Evolutionary conservation across 2,113 vertebrate species (phyloP), one percentile per base, ranked within the genome.

Genomic region (Upupa epops): DNA sequence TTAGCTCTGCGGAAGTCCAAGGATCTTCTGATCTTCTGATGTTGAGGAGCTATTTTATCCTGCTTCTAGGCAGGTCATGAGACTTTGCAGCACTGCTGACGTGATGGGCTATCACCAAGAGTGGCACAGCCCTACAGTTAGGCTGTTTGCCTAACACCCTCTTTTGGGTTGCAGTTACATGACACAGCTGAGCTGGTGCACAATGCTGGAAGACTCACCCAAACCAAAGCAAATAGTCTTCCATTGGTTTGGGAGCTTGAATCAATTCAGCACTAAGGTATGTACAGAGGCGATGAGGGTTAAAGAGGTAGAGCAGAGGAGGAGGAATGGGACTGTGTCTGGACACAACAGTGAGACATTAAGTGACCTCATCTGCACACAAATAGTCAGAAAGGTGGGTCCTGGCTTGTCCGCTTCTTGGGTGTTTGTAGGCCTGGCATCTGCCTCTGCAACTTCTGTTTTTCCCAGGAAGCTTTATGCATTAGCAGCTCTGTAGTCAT

Each of bases 31-130:
- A 68, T 51, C 37, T 79, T 29, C 55, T 69, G 59, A n/a, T 83
- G 37, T 12, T 72, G 8, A 5, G n/a, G 66, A 64, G 4, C 34
- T 13, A 5, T 69, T 26, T 52, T 5, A 1, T 32, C 26, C n/a
- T 65, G 13, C 13, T 91, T 5, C 24, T 10, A 15, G 6, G 32
- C 36, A 83, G 64, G 9, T 10, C 10, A 13, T 5, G 4, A 51
- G 18, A 26, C 18, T 72, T 64, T 32, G 56, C 55, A 71, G 34
- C 20, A 51, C 28, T 0, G 0, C 2, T 2, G 7, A 21, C 9
- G 2, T 13, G 19, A 40, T 58, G 37, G 18, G 26, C 32, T 46
- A 1, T 40, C 59, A 28, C 32, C 3, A 0, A 3, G 52, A 59
- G 15, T 21, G 6, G n/a, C 51, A 6, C 49, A 49, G 8, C 42